Base-by-base conservation (phyloP, 2,888 invertebrate genomes). In the Leucania comma region DNA sequence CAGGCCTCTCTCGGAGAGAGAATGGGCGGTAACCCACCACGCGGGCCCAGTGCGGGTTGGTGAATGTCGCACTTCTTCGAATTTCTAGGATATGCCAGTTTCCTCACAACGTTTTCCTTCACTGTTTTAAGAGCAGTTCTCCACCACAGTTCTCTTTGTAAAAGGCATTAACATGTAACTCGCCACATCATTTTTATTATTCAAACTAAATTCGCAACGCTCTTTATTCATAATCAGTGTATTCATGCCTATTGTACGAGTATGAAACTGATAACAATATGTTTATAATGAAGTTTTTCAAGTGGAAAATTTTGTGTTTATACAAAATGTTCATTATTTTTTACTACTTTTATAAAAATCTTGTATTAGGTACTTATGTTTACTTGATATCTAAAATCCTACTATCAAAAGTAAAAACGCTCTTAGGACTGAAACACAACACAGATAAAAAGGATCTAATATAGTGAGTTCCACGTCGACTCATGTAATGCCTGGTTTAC, bases 221-320 rank as follows among this genome's bases (percentile, higher is more conserved):
- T 53, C 29, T 56, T 68, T 70, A 60, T 46, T 51, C 35, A n/a
- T 66, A 68, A 72, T 64, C 58, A 51, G 48, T 46, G 3, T 58
- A 10, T 2, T 61, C 29, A 75, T 56, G 80, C 68, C 51, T 54
- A 80, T 75, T 73, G 78, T 42, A n/a, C n/a, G n/a, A 29, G 29
- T 29, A 12, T 65, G 58, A 24, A 42, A 14, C 74, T 58, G 67
- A 68, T 79, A 78, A 67, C 32, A 26, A 8, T 48, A n/a, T 67
- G 35, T 53, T 61, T n/a, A 59, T 72, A 65, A 3, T 14, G 0
- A 20, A 38, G 8, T 32, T 42, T 22, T 22, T 20, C 3, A 67
- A 42, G 20, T 68, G 20, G 8, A 42, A 12, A 32, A 2, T 14
- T 14, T 32, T 29, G 24, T 35, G 17, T 50, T 22, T 5, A 20